Base-by-base conservation (phyloP, 2,797 vertebrate genomes). In the Pelodytes ibericus region DNA sequence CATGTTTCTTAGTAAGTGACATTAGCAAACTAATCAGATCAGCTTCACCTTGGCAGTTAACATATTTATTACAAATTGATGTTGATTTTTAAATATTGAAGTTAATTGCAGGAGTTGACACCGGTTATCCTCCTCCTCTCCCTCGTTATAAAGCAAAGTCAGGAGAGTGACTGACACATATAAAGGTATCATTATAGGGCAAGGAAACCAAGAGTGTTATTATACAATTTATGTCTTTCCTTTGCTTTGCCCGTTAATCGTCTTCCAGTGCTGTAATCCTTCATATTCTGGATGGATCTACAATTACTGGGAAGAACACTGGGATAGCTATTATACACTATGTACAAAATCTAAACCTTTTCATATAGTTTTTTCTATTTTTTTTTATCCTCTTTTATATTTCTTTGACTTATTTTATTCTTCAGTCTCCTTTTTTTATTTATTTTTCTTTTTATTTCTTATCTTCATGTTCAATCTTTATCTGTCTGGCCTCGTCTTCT, bases 21-120 rank as follows among this genome's bases (percentile, higher is more conserved):
- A 78, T 78, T 78, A 78, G 63, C 56, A 39, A 26, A 63, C 41
- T 72, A 67, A 78, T 78, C 53, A 72, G 72, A 72, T 72, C 69
- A 53, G 75, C 65, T 41, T 72, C 69, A 72, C 75, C 75, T 72
- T 67, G 70, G 75, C 75, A 72, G 69, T 78, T 72, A 78, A 78
- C 75, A 67, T 78, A 78, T 79, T 79, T 79, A 73, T 79, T 73
- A 79, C 76, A 79, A 78, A 73, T 79, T 79, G 71, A 79, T 79
- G 76, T 79, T 79, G 70, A 79, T 79, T 79, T n/a, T 79, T 53
- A 73, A 79, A 79, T 79, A 79, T 79, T 79, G 76, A 79, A 65
- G 76, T 79, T 79, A 73, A 79, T 79, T 79, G 62, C 69, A 78
- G 70, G 71, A 73, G 64, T 71, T 79, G 76, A 79, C 63, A 79